Percentiles rank a stretch among this genome's conserved stretches.
Evolutionary conservation across 1,140 invertebrate genomes (phyloP).

Genomic region (Lanistes nyassanus): DNA sequence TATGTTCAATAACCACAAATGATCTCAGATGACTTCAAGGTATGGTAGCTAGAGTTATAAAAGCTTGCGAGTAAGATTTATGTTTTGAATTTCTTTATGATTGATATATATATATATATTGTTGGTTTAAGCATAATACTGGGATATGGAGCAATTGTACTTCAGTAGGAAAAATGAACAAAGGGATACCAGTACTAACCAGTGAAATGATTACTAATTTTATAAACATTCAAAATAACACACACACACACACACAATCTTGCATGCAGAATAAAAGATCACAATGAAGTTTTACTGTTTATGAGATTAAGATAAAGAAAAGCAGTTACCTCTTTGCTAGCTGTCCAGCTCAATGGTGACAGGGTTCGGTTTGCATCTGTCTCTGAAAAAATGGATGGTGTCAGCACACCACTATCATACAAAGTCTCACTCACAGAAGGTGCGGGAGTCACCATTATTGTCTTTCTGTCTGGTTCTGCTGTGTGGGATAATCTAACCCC

Average conservation of each 20-base stretch:
- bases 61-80: no score
- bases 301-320: neutral
- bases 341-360: neutral
- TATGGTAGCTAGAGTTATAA: no score
- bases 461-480: neutral
- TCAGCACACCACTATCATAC: neutral
- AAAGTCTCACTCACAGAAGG: neutral
- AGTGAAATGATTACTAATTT: no score
- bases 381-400: neutral
- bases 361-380: neutral
- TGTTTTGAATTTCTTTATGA: no score
- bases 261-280: neutral
- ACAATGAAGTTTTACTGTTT: neutral
- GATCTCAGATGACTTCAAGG: no score
- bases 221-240: no score
- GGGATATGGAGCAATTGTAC: no score
- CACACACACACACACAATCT: neutral
- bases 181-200: no score
- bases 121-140: no score
- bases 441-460: neutral
- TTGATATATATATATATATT: no score
- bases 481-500: conserved; percentile 9
- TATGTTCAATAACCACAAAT: no score
- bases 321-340: conserved; percentile 13
- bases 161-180: no score